A percentile compares a stretch with the other conserved stretches of the same genome.
phyloP scores from a whole-genome alignment of 1,140 invertebrate species.

The Plodia interpunctella region DNA sequence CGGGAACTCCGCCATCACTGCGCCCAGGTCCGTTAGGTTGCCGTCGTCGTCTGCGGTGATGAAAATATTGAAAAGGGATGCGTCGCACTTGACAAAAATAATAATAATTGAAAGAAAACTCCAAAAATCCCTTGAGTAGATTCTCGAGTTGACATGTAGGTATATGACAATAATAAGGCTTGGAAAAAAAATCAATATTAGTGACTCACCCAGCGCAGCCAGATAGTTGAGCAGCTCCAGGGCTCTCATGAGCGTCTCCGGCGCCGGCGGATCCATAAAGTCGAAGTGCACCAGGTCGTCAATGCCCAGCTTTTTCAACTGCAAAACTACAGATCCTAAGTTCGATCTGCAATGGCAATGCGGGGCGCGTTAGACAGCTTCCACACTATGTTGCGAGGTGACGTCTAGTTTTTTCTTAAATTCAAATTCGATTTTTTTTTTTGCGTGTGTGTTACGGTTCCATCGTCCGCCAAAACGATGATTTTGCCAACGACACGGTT shows the following conservation, averaged over 20 bases:
- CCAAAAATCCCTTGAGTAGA: no score
- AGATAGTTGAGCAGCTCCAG: conserved; percentile 98
- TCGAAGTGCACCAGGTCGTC: conserved; percentile 99
- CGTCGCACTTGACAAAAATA: no score
- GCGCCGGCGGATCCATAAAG: conserved; percentile 99
- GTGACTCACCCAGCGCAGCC: conserved; percentile 86
- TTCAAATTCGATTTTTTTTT: no score
- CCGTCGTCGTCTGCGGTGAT: conserved; percentile 91
- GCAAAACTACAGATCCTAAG: conserved; percentile 96
- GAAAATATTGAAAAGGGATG: no score
- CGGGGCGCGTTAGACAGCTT: conserved; percentile 39
- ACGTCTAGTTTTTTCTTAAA: no score
- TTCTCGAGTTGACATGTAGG: no score
- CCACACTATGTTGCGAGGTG: not conserved
- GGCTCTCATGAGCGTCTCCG: conserved; percentile 99
- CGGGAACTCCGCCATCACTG: conserved; percentile 99
- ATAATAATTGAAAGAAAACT: no score
- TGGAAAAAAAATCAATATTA: no score
- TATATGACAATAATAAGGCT: no score
- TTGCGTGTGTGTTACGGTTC: no score
- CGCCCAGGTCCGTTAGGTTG: conserved; percentile 96
- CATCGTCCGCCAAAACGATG: no score
- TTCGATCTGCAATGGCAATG: conserved; percentile 85
- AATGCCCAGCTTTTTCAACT: conserved; percentile 99
- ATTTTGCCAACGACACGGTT: no score